phyloP scores from a whole-genome alignment of 2,888 invertebrate species.

The Apoda limacodes region DNA sequence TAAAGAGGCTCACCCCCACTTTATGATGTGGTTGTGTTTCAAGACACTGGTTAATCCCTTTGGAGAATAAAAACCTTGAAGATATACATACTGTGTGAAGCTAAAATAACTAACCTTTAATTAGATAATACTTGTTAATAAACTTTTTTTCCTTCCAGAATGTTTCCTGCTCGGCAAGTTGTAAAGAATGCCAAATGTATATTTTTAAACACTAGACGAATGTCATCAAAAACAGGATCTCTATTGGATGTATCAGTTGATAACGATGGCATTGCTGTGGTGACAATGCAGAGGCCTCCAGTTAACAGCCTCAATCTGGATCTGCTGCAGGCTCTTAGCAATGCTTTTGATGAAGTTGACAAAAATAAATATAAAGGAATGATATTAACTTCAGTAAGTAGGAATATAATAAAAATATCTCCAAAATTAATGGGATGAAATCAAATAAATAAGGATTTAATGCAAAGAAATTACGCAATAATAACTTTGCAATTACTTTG shows the following conservation, averaged over 20 bases:
- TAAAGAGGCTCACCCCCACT: too few species aligned
- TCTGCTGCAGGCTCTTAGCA: slow-evolving; percentile 71
- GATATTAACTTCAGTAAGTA: slow-evolving; percentile 81
- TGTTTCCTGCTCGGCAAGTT: slow-evolving; percentile 44
- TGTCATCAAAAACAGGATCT: slow-evolving; percentile 1
- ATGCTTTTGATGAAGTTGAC: slow-evolving; percentile 72
- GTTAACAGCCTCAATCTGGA: slow-evolving; percentile 85
- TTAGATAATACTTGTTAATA: too few species aligned
- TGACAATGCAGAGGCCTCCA: slow-evolving; percentile 80
- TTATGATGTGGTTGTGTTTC: too few species aligned
- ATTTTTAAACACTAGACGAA: slow-evolving; percentile 23
- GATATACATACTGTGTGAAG: too few species aligned
- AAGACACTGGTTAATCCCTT: too few species aligned
- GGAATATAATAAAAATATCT: too few species aligned
- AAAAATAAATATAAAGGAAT: slow-evolving; percentile 76
- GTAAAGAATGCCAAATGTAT: slow-evolving; percentile 28
- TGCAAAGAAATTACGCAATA: too few species aligned
- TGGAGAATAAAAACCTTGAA: too few species aligned
- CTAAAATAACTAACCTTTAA: too few species aligned
- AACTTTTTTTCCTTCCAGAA: slow-evolving; percentile 28
- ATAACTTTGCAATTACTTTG: neutral
- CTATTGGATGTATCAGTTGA: slow-evolving; percentile 25
- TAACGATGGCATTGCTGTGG: slow-evolving; percentile 75
- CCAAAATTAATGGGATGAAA: too few species aligned
- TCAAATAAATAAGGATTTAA: too few species aligned